Evolutionary conservation across 2,797 vertebrate species (phyloP), one percentile per base, ranked within the genome.

Genomic region (Hyperoplus lanceolatus): DNA sequence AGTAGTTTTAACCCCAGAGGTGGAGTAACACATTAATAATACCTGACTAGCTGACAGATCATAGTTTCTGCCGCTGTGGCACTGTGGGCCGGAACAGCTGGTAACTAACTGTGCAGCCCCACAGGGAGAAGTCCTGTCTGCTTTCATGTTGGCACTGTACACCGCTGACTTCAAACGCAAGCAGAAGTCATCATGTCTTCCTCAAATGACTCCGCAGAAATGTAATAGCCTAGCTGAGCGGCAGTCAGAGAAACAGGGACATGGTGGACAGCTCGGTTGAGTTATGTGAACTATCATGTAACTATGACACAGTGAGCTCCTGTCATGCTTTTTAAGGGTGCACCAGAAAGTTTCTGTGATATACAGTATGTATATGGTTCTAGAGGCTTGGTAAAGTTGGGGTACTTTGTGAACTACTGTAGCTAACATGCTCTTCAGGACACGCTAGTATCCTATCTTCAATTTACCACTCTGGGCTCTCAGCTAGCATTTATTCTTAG

Each of bases 61-160:
- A 10, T 46, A 59, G 13, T 61, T 61, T 73, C 48, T 80, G 43
- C 67, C 67, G 60, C 56, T 18, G 54, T 53, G 73, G 57, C 38
- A 15, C 46, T 61, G 70, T 73, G 72, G 59, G 55, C 21, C 60
- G 59, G 73, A 81, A 76, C 80, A 89, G 70, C 79, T 81, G 82
- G 76, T 80, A 65, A 72, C 74, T 70, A 63, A 75, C 70, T 86
- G 70, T 67, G 83, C 78, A 74, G 61, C 54, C 66, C 83, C 76
- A 21, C 62, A 29, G 81, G 84, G 73, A 87, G 14, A 59, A 15
- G 36, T 42, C 61, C 64, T 50, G 80, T 77, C 79, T 81, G 66
- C 75, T 87, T 87, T 90, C 70, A 86, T 89, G 83, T 85, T 71
- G 39, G 36, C 11, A 14, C 60, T 58, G 71, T 46, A 69, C 63